These are phyloP conservation scores for Trissolcus brochymenae DNA, from an alignment of 2,888 invertebrate species.

Conservation along the genomic window DNA sequence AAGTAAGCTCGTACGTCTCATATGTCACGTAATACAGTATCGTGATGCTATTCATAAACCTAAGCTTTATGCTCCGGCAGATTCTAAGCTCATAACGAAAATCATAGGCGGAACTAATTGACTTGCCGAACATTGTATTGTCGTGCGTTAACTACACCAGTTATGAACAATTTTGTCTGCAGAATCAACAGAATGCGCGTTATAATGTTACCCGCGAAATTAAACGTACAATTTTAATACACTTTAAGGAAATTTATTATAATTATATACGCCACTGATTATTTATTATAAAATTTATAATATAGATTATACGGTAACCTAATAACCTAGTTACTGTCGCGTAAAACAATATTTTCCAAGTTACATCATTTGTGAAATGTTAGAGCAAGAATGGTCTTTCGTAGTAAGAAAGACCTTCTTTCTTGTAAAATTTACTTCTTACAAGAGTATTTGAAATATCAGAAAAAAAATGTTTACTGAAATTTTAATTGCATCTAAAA, in stretches of 20 bases:
- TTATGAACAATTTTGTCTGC: conserved; percentile 54
- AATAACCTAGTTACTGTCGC: too few species aligned
- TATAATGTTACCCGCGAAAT: conserved; percentile 36
- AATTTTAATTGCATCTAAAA: too few species aligned
- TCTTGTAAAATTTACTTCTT: too few species aligned
- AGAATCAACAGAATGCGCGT: conserved; percentile 49
- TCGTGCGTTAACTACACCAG: conserved; percentile 52
- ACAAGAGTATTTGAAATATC: too few species aligned
- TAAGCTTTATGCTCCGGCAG: conserved; percentile 56
- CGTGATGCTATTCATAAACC: conserved; percentile 48
- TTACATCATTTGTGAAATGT: too few species aligned
- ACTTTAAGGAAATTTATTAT: conserved; percentile 22
- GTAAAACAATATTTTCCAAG: too few species aligned
- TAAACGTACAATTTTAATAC: conserved; percentile 30
- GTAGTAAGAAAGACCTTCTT: too few species aligned
- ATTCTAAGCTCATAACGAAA: conserved; percentile 58
- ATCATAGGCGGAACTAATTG: conserved; percentile 59
- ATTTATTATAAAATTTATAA: too few species aligned
- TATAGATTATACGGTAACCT: too few species aligned
- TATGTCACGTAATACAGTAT: conserved; percentile 47
- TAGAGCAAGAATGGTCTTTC: too few species aligned
- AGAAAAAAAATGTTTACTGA: too few species aligned
- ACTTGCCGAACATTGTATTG: conserved; percentile 58
- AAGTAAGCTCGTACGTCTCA: conserved; percentile 37
- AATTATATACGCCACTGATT: conserved; percentile 4